These are phyloP conservation scores for Uria aalge DNA, from an alignment of 2,113 vertebrate genomes.

Conservation along the genomic window DNA sequence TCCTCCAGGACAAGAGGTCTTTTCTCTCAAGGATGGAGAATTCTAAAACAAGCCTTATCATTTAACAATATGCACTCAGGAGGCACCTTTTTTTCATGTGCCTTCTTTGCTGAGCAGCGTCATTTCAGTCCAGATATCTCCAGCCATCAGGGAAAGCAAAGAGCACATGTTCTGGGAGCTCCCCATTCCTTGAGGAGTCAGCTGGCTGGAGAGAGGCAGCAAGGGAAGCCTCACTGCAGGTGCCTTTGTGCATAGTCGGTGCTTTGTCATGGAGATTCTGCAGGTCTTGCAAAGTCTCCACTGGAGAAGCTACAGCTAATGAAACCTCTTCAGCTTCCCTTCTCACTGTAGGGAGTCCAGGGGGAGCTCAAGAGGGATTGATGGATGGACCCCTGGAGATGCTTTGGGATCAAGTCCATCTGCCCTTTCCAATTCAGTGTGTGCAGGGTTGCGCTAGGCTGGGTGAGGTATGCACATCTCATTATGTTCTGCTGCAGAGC, in stretches of 20 bases:
- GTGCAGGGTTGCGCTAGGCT: background rate
- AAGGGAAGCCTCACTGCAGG: background rate
- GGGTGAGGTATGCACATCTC: background rate
- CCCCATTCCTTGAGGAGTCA: background rate
- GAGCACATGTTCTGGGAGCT: background rate
- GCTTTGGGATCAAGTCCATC: background rate
- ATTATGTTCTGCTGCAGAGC: background rate
- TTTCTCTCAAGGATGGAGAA: background rate
- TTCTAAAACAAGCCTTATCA: background rate
- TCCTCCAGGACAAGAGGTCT: background rate
- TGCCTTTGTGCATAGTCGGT: background rate
- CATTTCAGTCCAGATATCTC: background rate
- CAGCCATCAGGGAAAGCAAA: background rate
- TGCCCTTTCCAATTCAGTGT: background rate
- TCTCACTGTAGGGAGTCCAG: background rate
- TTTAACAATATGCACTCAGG: background rate
- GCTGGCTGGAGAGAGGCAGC: background rate
- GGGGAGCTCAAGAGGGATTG: background rate
- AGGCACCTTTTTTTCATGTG: background rate
- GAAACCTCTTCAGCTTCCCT: background rate
- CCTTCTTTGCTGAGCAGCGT: background rate
- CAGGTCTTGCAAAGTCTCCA: background rate
- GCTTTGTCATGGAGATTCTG: conserved; percentile 5
- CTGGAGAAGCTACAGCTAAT: background rate
- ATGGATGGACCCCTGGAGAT: background rate